Evolutionary conservation across 2,888 invertebrate genomes (phyloP).

Genomic region (Automeris io): DNA sequence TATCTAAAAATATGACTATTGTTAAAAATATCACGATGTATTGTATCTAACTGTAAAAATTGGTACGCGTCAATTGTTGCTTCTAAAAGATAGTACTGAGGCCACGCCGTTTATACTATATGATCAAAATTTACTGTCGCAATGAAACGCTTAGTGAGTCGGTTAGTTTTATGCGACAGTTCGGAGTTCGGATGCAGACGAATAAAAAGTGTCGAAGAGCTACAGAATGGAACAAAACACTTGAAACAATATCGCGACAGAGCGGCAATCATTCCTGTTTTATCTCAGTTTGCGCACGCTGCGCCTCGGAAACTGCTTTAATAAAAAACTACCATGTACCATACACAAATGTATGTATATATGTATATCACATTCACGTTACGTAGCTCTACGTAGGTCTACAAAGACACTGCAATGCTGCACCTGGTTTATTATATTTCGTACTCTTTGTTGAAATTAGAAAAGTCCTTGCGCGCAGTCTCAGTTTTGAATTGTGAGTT

Average conservation of each 20-base stretch:
- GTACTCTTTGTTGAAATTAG: not conserved
- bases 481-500: too few species aligned
- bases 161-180: constrained; percentile 36
- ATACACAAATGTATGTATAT: too few species aligned
- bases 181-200: constrained; percentile 46
- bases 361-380: constrained; percentile 13
- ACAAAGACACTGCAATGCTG: constrained; percentile 13
- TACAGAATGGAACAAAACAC: constrained; percentile 63
- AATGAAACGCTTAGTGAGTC: constrained; percentile 33
- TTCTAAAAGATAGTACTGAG: too few species aligned
- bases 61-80: too few species aligned
- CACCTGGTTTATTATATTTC: constrained; percentile 12
- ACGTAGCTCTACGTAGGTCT: constrained; percentile 11
- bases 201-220: constrained; percentile 52
- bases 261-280: constrained; percentile 73
- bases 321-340: constrained; percentile 67
- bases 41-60: too few species aligned
- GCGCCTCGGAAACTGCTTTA: constrained; percentile 61
- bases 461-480: not conserved
- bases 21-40: too few species aligned
- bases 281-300: constrained; percentile 72
- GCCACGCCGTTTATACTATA: too few species aligned
- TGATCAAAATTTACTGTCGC: constrained; percentile 30
- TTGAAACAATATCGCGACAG: constrained; percentile 70
- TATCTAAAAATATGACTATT: too few species aligned